Evolutionary conservation across 2,113 vertebrate species (phyloP), one percentile per base, ranked within the genome.

Genomic region (Gambusia holbrooki): DNA sequence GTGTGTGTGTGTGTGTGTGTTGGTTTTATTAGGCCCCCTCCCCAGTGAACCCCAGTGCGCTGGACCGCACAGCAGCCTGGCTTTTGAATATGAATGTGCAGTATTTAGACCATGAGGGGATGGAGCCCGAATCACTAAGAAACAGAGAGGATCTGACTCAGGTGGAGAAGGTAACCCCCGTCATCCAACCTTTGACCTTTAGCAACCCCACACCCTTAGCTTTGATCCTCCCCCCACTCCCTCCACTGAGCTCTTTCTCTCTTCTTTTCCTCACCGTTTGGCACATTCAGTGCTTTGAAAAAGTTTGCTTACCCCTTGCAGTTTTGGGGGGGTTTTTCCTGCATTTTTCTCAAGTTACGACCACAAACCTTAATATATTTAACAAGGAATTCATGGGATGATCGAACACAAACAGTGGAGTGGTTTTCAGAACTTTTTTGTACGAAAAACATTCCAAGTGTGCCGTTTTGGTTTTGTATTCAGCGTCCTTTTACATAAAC

Each of bases 21-120:
- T 95, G 95, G 94, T 96, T 94, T 86, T 94, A 95, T 92, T 96
- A 99, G 98, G 97, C 97, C 96, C 97, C 97, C 93, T 98, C 98
- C 93, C 97, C 97, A 76, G 97, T 98, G 95, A 98, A 97, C 93
- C 97, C 98, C 95, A 99, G 96, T 96, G 98, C 97, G 91, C 91
- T 99, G 97, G 97, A 98, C 95, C 98, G 97, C 94, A 99, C 98
- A 72, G 98, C 98, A 76, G 98, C 97, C 92, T 99, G 98, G 98
- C 96, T 99, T 85, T 96, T 99, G 96, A 98, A 97, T 95, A 97
- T 98, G 97, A 99, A 99, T 93, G 95, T 97, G 92, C 97, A 97
- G 93, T 97, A 96, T 94, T 96, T 99, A 96, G 97, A 99, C 96
- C 97, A 97, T 94, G 97, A 98, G 94, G 94, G 94, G 91, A 93